Evolutionary conservation across 2,797 vertebrate genomes (phyloP).

Genomic region (Poecilia velifera): DNA sequence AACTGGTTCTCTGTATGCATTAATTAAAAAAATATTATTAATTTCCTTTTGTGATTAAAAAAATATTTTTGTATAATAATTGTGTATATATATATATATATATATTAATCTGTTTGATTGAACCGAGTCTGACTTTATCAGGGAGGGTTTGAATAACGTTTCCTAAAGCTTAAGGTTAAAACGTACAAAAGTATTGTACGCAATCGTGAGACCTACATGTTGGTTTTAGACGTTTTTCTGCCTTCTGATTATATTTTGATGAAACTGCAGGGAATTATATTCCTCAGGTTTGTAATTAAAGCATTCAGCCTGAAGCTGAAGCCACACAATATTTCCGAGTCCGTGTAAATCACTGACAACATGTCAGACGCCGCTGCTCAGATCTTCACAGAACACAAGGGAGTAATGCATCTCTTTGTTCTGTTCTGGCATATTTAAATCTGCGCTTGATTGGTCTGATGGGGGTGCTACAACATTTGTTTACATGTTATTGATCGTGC

Average conservation of each 20-base stretch:
- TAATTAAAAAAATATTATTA: too few relatives aligned
- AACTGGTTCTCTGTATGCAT: background rate
- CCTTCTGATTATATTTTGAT: constrained; percentile 60
- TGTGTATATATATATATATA: too few relatives aligned
- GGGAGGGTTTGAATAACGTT: background rate
- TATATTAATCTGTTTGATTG: background rate
- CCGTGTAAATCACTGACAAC: constrained; percentile 51
- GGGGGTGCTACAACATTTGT: constrained; percentile 58
- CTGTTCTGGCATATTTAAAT: constrained; percentile 58
- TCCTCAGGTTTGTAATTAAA: constrained; percentile 51
- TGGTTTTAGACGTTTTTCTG: constrained; percentile 29
- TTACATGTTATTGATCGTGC: constrained; percentile 68
- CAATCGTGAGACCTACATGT: constrained; percentile 18
- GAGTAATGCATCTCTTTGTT: constrained; percentile 56
- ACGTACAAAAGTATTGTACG: background rate
- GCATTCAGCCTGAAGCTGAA: constrained; percentile 44
- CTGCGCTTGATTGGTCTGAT: constrained; percentile 61
- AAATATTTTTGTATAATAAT: too few relatives aligned
- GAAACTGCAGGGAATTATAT: constrained; percentile 52
- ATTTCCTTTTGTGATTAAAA: too few relatives aligned
- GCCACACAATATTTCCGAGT: constrained; percentile 46
- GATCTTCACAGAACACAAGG: constrained; percentile 44
- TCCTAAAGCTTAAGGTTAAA: background rate
- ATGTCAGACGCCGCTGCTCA: constrained; percentile 43
- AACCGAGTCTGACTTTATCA: background rate